A percentile compares a stretch with the other conserved stretches of the same genome.
phyloP scores from a whole-genome alignment of 2,888 invertebrate genomes.

The Drosophila falleni region DNA sequence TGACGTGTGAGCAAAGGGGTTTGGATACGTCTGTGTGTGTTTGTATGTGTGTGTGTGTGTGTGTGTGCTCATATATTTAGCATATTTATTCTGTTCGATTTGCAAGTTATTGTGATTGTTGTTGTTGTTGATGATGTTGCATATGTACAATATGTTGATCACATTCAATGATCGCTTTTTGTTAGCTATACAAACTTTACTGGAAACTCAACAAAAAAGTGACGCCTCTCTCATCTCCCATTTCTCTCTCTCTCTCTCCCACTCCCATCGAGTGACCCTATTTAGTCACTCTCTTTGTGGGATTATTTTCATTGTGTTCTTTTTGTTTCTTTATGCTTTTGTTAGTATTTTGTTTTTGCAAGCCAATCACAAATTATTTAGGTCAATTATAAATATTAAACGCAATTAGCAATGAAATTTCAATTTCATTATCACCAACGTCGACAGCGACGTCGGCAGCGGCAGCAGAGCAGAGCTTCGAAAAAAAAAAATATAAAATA shows the following conservation, averaged over 20 bases:
- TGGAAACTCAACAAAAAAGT: neutral
- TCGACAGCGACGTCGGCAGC: conserved; percentile 32
- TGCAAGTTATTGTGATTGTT: conserved; percentile 29
- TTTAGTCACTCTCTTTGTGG: conserved; percentile 44
- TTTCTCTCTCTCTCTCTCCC: neutral
- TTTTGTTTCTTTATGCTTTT: conserved; percentile 17
- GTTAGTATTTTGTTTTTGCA: conserved; percentile 58
- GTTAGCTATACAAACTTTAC: conserved; percentile 7
- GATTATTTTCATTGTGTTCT: conserved; percentile 10
- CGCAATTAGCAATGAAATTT: conserved; percentile 82
- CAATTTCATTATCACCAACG: conserved; percentile 77
- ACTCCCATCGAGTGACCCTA: conserved; percentile 23
- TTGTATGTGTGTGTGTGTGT: neutral
- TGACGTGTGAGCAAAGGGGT: neutral
- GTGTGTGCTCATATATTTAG: conserved; percentile 37
- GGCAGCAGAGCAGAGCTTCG: conserved; percentile 20
- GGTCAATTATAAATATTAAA: conserved; percentile 80
- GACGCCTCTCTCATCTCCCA: neutral
- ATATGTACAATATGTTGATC: conserved; percentile 6
- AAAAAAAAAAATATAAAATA: conserved; percentile 19
- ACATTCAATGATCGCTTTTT: conserved; percentile 29
- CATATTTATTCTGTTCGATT: conserved; percentile 50
- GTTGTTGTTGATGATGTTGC: conserved; percentile 9
- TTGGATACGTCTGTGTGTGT: conserved; percentile 3
- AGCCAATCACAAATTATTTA: conserved; percentile 72